Base-by-base conservation (phyloP, 2,113 vertebrate genomes). In the Pterocles burchelli region DNA sequence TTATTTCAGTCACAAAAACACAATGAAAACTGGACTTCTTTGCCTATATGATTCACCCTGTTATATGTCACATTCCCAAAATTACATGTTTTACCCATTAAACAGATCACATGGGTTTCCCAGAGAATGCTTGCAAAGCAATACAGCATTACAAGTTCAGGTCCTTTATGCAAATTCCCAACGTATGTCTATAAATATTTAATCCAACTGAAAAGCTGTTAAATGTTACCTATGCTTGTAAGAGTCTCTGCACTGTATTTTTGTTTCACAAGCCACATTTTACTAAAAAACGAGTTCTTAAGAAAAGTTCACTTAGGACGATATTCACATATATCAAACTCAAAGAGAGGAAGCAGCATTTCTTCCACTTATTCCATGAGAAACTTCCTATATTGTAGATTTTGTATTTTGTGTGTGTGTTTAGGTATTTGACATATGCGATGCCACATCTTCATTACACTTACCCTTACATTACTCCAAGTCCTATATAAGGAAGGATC, bases 141-240 rank as follows among this genome's bases (percentile, higher is more conserved):
- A 11, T 21, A 21, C 1, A 46, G 17, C 36, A 86, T 55, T 46
- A 20, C 5, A 34, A 14, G 8, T 19, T 58, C 46, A 70, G 13
- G 8, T 54, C 11, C 21, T 70, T 33, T 20, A 22, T 21, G 43
- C 6, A 3, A 58, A 63, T 34, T 46, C 17, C 51, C 38, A 34
- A 8, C 0, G 0, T 20, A 11, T 43, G 4, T 33, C n/a, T 55
- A 3, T 7, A 41, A 45, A 41, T 65, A 70, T 34, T 88, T 61
- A 63, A 68, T 45, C 12, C 65, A 66, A 4, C 24, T 58, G 46
- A 83, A 91, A 91, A 52, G 10, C 16, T 93, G 29, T 10, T 41
- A 36, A 33, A 3, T 14, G 7, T 28, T 85, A 51, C 58, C 67
- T 83, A 7, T 70, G 17, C 59, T 36, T 66, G 7, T 25, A 65